phyloP scores from a whole-genome alignment of 2,888 invertebrate genomes.

The Tinea semifulvella region DNA sequence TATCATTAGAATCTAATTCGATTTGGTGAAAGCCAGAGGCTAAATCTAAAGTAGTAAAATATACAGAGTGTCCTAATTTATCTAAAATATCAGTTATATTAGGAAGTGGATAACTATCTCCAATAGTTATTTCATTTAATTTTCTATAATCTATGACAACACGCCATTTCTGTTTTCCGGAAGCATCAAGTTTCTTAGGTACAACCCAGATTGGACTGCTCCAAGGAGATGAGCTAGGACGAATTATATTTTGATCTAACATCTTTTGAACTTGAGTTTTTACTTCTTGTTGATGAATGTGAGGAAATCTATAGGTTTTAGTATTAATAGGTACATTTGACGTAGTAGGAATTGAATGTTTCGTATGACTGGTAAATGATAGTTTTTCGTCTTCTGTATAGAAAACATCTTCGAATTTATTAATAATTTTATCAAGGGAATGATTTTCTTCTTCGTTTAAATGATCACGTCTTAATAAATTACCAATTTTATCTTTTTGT shows the following conservation, averaged over 20 bases:
- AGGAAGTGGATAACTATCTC: constrained; percentile 21
- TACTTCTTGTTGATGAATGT: constrained; percentile 21
- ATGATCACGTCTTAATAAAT: constrained; percentile 6
- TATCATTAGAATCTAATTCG: background rate
- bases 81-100: constrained; percentile 20
- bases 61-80: constrained; percentile 20
- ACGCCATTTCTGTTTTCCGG: constrained; percentile 24
- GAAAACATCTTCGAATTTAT: constrained; percentile 6
- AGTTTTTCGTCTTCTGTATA: constrained; percentile 13
- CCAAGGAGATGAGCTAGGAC: constrained; percentile 18
- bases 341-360: constrained; percentile 19
- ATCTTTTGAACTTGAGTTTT: constrained; percentile 10
- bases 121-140: constrained; percentile 21
- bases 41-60: constrained; percentile 20
- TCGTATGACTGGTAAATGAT: constrained; percentile 16
- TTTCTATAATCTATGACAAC: constrained; percentile 22
- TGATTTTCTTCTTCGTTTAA: constrained; percentile 11
- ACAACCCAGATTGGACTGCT: constrained; percentile 22
- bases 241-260: constrained; percentile 14
- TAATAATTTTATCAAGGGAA: constrained; percentile 1
- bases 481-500: background rate
- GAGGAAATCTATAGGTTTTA: too few relatives aligned
- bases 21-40: background rate
- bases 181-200: constrained; percentile 22
- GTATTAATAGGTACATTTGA: constrained; percentile 19